Conservation (phyloP, 2,113 vertebrate genomes). For the Bombycilla garrulus region DNA sequence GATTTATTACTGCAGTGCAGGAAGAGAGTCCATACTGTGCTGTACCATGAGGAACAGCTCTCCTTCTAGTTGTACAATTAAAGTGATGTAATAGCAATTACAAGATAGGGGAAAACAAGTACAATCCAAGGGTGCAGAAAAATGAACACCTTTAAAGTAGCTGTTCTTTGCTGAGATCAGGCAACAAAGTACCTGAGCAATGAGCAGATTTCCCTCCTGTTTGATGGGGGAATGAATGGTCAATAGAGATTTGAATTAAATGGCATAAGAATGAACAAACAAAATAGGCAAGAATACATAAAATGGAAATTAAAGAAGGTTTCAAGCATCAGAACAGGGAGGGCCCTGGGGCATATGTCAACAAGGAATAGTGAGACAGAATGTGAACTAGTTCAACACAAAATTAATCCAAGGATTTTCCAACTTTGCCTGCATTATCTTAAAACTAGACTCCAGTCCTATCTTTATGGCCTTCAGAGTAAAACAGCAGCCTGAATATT, state of each 20-base stretch:
- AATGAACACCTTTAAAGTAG: neutral
- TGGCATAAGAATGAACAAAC: neutral
- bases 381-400: neutral
- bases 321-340: neutral
- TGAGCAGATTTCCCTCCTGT: neutral
- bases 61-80: neutral
- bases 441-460: neutral
- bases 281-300: neutral
- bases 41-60: neutral
- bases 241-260: neutral
- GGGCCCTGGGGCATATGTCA: neutral
- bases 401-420: neutral
- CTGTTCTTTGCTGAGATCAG: neutral
- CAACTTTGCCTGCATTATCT: neutral
- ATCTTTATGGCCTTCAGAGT: neutral
- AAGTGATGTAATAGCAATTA: neutral
- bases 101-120: neutral
- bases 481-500: neutral
- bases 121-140: neutral
- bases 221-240: neutral
- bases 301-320: neutral
- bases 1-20: neutral
- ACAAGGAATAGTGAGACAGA: neutral
- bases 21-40: neutral
- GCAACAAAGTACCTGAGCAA: neutral